phyloP scores from a whole-genome alignment of 2,113 vertebrate genomes.

The Pteropus alecto region DNA sequence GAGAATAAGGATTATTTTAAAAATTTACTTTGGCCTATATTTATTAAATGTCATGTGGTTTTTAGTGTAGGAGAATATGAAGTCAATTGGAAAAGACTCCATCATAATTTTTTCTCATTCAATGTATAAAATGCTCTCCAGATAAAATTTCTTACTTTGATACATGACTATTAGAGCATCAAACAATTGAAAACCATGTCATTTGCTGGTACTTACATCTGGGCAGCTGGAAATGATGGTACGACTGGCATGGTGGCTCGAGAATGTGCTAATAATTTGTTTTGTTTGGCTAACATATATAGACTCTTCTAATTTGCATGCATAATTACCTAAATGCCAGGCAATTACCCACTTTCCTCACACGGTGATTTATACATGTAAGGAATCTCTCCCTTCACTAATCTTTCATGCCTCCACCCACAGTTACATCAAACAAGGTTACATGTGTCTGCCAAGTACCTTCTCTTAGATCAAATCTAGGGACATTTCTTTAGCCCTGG shows the following conservation, averaged over 20 bases:
- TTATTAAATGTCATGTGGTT: background rate
- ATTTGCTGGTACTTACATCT: conserved; percentile 69
- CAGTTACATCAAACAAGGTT: conserved; percentile 26
- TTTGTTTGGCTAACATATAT: conserved; percentile 52
- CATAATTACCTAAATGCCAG: conserved; percentile 62
- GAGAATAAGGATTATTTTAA: background rate
- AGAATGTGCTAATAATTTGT: conserved; percentile 40
- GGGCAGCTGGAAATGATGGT: conserved; percentile 47
- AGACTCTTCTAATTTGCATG: conserved; percentile 69
- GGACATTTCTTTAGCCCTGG: background rate
- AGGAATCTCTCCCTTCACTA: conserved; percentile 56
- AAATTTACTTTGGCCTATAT: background rate
- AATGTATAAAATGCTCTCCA: background rate
- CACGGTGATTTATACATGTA: conserved; percentile 29
- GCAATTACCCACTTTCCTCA: conserved; percentile 76
- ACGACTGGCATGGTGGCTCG: conserved; percentile 61
- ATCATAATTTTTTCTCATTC: conserved; percentile 12
- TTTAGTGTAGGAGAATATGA: background rate
- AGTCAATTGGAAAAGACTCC: background rate
- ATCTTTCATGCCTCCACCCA: conserved; percentile 55
- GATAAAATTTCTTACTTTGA: background rate
- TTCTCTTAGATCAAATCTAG: background rate
- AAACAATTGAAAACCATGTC: conserved; percentile 19
- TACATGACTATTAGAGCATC: background rate
- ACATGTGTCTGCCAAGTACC: background rate